Evolutionary conservation across 2,888 invertebrate species (phyloP), one percentile per base, ranked within the genome.

Genomic region (Orthosia gracilis): DNA sequence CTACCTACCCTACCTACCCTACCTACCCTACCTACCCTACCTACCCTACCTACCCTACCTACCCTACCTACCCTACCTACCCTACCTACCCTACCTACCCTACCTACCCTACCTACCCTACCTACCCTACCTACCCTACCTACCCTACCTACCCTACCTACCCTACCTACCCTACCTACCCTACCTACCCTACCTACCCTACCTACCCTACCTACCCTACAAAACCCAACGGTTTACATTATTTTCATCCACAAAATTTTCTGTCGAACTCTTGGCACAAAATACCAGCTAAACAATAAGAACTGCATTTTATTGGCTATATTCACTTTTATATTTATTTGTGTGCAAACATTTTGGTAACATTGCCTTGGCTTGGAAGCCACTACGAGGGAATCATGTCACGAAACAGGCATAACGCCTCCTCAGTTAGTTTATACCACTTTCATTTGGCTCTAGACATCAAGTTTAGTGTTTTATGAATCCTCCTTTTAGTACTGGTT

Each of bases 371-470:
- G 52, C 61, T 9, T 59, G 12, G 70, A 69, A 83, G 71, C 74
- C 63, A 61, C n/a, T n/a, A n/a, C 59, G 18, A 52, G 62, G 12
- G 65, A 85, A 74, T 85, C 80, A 67, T 58, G 84, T 84, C 84
- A 84, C 84, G 84, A 85, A 66, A 23, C 31, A 13, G 23, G 64
- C 62, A 75, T 84, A 77, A 85, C 74, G 63, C 81, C 72, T 49
- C 57, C 62, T 21, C 63, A 52, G 63, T 85, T 80, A 75, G 72
- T 73, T 83, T 80, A 76, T 70, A 59, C 58, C 68, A 63, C 66
- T 80, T 74, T 83, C 55, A 83, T 82, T 81, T 40, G 64, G 61
- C 49, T 62, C 50, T 50, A 62, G 68, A 54, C 58, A 69, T 83
- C 69, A 80, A 80, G 58, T 45, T 69, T 66, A 70, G 40, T 62